phyloP scores from a whole-genome alignment of 2,797 vertebrate genomes.

The Acanthiza pusilla region DNA sequence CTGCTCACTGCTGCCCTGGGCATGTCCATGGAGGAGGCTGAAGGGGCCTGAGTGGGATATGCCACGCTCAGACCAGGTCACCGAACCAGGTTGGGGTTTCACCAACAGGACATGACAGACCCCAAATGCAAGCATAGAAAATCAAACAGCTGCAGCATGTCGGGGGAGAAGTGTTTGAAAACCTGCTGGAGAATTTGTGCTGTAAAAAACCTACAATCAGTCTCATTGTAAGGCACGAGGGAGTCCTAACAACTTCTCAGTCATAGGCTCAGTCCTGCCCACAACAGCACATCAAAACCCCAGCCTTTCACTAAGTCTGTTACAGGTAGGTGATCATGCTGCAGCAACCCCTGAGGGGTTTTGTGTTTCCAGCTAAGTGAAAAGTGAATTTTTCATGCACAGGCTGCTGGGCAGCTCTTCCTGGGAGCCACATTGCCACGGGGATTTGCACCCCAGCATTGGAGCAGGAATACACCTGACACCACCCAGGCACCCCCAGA shows the following conservation, averaged over 20 bases:
- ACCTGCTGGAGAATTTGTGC: not conserved
- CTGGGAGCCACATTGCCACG: accelerated
- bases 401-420: not conserved
- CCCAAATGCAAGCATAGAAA: not conserved
- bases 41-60: not conserved
- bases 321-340: not conserved
- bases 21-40: not conserved
- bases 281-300: not conserved
- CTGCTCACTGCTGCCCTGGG: not conserved
- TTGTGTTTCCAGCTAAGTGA: not conserved
- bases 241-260: not conserved
- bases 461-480: not conserved
- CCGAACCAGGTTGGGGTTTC: not conserved
- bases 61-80: accelerated
- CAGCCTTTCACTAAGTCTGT: not conserved
- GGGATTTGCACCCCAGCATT: not conserved
- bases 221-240: not conserved
- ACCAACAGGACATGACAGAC: not conserved
- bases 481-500: not conserved
- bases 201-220: not conserved
- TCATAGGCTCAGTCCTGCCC: not conserved
- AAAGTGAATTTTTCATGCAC: not conserved
- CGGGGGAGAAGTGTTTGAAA: not conserved
- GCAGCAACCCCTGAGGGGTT: not conserved
- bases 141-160: not conserved